A percentile compares a stretch with the other conserved stretches of the same genome.
phyloP scores from a whole-genome alignment of 2,888 invertebrate genomes.

The Flexamia atlantica region DNA sequence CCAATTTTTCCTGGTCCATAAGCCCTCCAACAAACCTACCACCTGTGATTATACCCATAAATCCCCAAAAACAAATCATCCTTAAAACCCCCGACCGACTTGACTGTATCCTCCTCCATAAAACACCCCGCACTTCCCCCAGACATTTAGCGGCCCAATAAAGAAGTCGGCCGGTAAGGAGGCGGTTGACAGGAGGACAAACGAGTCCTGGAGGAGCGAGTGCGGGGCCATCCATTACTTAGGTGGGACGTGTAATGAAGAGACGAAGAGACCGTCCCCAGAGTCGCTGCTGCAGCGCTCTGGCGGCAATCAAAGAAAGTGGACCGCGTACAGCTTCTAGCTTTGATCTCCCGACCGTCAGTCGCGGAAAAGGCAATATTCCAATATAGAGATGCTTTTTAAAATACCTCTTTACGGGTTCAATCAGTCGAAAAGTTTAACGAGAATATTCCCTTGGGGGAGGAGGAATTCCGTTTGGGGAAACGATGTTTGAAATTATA shows the following conservation, averaged over 20 bases:
- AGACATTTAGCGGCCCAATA: not conserved
- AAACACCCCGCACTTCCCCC: too few species aligned
- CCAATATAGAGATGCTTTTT: conserved; percentile 25
- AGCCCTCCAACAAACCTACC: too few species aligned
- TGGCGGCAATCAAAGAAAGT: conserved; percentile 51
- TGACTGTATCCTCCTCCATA: too few species aligned
- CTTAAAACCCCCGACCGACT: too few species aligned
- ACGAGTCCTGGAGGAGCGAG: conserved; percentile 36
- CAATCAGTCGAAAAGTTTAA: not conserved
- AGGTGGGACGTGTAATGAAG: conserved; percentile 48
- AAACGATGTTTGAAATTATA: too few species aligned
- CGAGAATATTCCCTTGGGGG: not conserved
- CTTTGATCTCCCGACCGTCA: conserved; percentile 17
- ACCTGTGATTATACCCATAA: too few species aligned
- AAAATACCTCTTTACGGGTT: not conserved
- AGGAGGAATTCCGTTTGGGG: not conserved
- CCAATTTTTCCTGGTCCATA: too few species aligned
- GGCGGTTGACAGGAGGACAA: conserved; percentile 30
- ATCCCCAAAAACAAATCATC: too few species aligned
- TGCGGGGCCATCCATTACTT: conserved; percentile 42
- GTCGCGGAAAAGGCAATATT: conserved; percentile 22
- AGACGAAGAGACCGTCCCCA: conserved; percentile 21
- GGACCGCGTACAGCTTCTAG: not conserved
- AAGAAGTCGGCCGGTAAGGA: conserved; percentile 35
- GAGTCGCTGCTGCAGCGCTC: not conserved